Base-by-base conservation (phyloP, 2,113 vertebrate species). In the Callospermophilus lateralis region DNA sequence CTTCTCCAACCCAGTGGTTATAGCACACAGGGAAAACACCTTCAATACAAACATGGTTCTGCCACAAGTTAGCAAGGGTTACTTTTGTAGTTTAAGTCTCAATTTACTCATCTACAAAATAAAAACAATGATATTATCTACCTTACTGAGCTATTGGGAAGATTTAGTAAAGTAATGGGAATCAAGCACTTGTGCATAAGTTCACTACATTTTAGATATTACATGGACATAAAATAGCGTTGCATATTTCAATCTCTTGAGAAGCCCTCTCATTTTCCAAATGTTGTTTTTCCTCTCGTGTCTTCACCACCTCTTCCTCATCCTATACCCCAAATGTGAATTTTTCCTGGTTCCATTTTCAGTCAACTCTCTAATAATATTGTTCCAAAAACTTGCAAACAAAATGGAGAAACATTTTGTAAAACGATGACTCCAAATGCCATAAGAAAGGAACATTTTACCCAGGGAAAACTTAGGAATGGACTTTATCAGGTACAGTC, bases 381-480 rank as follows among this genome's bases (percentile, higher is more conserved):
- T 78, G 16, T 30, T 81, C 51, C 13, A 83, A 3, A n/a, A 61
- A 37, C 67, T 81, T 89, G 24, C 26, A 85, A 92, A 63, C 9
- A 73, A 83, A 79, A 86, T 88, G 28, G 8, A 61, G 32, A 79
- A 76, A 80, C 5, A 63, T 79, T 61, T 84, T 30, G 28, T 84
- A 10, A 84, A 93, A 34, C 16, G 4, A 63, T 45, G 39, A 94
- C 85, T n/a, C 4, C 20, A 91, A 84, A 61, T 72, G 48, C 61
- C n/a, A 48, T 48, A 76, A 17, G 11, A 87, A 94, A 80, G 7
- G 5, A 70, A 42, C n/a, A 58, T 42, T 42, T 84, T 80, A 89
- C 28, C 28, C 48, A 84, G 19, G 37, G 89, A 72, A 95, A 93
- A 90, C 19, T 81, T 92, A 86, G 37, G 3, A 78, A n/a, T 81